phyloP scores from a whole-genome alignment of 1,140 invertebrate species.

The Teleopsis dalmanni region DNA sequence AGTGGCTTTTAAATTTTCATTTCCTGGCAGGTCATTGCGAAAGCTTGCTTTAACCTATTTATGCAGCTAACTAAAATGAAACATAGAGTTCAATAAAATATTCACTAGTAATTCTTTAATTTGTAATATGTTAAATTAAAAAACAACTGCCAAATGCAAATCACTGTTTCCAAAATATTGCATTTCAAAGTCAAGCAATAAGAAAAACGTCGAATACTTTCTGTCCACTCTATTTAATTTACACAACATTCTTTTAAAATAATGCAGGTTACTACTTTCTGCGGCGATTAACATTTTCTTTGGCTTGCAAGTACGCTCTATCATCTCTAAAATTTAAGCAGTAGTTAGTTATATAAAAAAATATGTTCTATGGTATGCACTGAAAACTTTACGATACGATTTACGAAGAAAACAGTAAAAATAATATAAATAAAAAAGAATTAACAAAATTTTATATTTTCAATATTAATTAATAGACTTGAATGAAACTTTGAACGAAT shows the following conservation, averaged over 20 bases:
- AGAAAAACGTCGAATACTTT: no score
- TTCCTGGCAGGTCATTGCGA: no score
- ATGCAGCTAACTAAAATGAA: no score
- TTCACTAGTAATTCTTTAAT: no score
- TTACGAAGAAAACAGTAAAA: neutral
- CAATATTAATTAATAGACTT: constrained; percentile 7
- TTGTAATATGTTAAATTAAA: no score
- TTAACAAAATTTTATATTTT: no score
- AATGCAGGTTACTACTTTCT: neutral
- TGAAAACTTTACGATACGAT: neutral
- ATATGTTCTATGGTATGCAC: neutral
- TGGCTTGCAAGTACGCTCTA: neutral
- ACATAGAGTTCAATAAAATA: no score
- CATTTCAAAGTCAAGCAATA: no score
- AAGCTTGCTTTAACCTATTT: no score
- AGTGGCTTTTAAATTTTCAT: no score
- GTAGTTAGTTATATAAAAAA: neutral
- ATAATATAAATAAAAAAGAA: neutral
- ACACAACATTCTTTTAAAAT: neutral
- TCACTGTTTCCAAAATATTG: no score
- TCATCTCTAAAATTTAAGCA: neutral
- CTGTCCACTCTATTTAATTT: neutral
- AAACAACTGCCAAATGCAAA: no score
- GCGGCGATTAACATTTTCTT: neutral
- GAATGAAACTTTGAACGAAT: constrained; percentile 7